Conservation (phyloP, 35 echinoderm and acorn worm genomes). For the Amphiura filiformis region DNA sequence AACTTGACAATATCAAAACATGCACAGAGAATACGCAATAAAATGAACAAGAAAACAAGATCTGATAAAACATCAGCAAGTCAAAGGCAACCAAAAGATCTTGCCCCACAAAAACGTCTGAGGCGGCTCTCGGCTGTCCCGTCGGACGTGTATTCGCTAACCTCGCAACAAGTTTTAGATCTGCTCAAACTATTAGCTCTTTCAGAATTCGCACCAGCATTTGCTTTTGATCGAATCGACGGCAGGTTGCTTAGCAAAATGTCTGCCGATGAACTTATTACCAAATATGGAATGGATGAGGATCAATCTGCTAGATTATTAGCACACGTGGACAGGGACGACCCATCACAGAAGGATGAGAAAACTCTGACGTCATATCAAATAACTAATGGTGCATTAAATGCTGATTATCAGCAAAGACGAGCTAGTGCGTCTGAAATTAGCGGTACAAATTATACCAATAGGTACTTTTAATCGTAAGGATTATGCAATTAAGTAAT, state of each 20-base stretch:
- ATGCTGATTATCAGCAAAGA: background rate
- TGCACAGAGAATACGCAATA: background rate
- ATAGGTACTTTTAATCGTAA: background rate
- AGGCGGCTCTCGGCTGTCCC: background rate
- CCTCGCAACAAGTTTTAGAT: background rate
- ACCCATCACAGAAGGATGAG: background rate
- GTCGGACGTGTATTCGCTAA: background rate
- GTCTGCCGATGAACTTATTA: background rate
- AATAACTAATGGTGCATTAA: background rate
- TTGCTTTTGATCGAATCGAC: constrained; percentile 3
- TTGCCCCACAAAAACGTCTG: background rate
- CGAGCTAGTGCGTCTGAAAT: background rate
- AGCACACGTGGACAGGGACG: background rate
- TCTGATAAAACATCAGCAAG: background rate
- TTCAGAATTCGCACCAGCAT: background rate
- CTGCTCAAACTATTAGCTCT: background rate
- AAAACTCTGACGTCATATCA: background rate
- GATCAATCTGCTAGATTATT: background rate
- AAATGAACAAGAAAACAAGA: background rate
- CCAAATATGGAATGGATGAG: background rate
- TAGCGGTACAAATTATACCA: background rate
- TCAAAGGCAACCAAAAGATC: background rate
- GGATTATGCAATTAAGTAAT: too few species aligned
- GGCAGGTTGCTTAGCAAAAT: background rate
- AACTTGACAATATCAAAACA: background rate